Conservation (phyloP, 2,113 vertebrate species). For the Microcebus ravelobensis region DNA sequence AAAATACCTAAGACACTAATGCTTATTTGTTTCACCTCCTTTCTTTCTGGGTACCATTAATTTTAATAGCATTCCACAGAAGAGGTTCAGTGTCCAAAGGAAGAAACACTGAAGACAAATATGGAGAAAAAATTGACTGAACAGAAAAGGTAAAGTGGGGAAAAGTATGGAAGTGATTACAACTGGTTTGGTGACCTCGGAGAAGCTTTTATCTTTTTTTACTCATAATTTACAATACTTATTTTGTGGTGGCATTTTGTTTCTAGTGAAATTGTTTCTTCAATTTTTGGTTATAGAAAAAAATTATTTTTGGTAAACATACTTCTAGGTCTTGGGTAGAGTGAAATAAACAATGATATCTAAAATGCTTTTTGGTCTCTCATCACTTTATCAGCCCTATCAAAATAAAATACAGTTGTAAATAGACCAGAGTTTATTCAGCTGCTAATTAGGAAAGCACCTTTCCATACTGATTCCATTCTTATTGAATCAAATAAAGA, state of each 20-base stretch:
- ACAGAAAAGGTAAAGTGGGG: slow-evolving; percentile 78
- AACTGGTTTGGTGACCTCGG: neutral
- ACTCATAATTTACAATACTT: neutral
- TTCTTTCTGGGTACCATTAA: neutral
- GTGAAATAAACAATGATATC: neutral
- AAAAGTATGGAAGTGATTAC: neutral
- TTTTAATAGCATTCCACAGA: slow-evolving; percentile 64
- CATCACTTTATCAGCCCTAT: neutral
- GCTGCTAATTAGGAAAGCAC: neutral
- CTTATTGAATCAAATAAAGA: slow-evolving; percentile 2
- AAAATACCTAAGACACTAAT: neutral
- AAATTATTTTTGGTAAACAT: neutral
- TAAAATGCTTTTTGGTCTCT: neutral
- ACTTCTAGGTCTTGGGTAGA: neutral
- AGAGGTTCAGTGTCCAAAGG: slow-evolving; percentile 1
- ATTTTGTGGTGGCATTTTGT: neutral
- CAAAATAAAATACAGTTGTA: neutral
- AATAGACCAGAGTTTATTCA: neutral
- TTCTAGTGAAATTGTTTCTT: slow-evolving; percentile 23
- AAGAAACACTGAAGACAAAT: neutral
- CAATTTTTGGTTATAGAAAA: neutral
- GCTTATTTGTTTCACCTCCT: neutral
- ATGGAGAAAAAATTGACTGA: slow-evolving; percentile 31
- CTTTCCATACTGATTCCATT: neutral
- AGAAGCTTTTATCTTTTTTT: neutral